phyloP scores from a whole-genome alignment of 2,888 invertebrate genomes.

The Ormyrus pomaceus region DNA sequence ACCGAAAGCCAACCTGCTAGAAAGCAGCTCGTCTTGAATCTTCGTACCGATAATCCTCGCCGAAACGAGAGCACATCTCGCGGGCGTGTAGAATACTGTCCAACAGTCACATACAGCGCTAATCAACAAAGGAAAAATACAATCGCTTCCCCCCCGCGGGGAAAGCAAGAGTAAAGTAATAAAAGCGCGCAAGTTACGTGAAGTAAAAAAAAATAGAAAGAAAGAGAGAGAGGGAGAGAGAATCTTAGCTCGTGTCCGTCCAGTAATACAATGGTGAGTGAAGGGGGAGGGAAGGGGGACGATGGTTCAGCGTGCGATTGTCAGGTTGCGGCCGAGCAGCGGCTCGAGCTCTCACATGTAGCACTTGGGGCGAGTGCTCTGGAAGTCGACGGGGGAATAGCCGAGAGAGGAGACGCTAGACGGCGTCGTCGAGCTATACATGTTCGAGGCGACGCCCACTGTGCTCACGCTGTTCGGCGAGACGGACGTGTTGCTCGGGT shows the following conservation, averaged over 20 bases:
- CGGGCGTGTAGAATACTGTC: slow-evolving; percentile 55
- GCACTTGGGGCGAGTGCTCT: slow-evolving; percentile 68
- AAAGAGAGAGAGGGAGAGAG: neutral
- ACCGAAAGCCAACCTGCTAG: neutral
- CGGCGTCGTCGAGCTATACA: slow-evolving; percentile 67
- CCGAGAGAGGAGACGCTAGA: slow-evolving; percentile 68
- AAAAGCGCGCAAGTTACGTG: slow-evolving; percentile 2
- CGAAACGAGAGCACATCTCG: slow-evolving; percentile 30
- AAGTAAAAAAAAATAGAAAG: slow-evolving; percentile 9
- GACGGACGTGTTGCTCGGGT: slow-evolving; percentile 68
- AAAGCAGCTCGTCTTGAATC: slow-evolving; percentile 30
- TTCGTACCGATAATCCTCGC: slow-evolving; percentile 33
- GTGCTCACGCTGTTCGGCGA: slow-evolving; percentile 65
- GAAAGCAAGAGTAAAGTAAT: slow-evolving; percentile 5
- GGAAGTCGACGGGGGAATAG: slow-evolving; percentile 67
- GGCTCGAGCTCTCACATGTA: slow-evolving; percentile 66
- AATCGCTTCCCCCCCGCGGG: slow-evolving; percentile 16
- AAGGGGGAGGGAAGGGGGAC: neutral
- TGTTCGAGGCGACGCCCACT: slow-evolving; percentile 66
- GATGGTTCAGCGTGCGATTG: neutral
- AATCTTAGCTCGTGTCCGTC: too few species aligned
- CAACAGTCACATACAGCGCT: slow-evolving; percentile 49
- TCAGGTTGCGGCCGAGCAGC: neutral
- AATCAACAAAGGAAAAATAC: slow-evolving; percentile 32
- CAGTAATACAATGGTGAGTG: too few species aligned